Percentiles rank a stretch among this genome's conserved stretches.
Evolutionary conservation across 2,797 vertebrate genomes (phyloP).

Genomic region (Streptopelia turtur): DNA sequence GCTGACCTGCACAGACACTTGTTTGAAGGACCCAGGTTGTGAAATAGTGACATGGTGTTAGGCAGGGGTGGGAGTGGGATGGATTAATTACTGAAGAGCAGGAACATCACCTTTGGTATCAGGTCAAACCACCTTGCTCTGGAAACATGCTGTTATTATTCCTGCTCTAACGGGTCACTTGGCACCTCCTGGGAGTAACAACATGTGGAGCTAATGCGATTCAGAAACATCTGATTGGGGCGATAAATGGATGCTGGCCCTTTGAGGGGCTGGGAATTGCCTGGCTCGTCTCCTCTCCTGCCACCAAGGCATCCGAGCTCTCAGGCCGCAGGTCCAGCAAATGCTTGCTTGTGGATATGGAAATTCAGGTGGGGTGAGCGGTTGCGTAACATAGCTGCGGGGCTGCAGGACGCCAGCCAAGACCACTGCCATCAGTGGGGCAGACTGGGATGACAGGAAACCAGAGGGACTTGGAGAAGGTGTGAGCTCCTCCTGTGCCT

Average conservation of each 20-base stretch:
- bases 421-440: rapidly evolving
- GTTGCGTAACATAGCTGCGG: not conserved
- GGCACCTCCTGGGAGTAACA: not conserved
- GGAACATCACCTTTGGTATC: not conserved
- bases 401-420: not conserved
- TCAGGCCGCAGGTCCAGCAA: rapidly evolving
- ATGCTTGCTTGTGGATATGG: not conserved
- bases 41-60: not conserved
- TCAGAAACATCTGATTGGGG: not conserved
- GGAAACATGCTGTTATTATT: constrained; percentile 10
- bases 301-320: not conserved
- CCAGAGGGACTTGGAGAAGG: not conserved
- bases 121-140: not conserved
- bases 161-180: constrained; percentile 12
- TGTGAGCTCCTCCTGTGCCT: not conserved
- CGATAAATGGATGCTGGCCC: not conserved
- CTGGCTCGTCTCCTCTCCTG: not conserved
- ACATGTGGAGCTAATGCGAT: not conserved
- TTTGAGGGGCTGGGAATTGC: rapidly evolving
- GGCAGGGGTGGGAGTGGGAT: not conserved
- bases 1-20: not conserved
- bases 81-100: constrained; percentile 40
- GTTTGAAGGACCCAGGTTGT: not conserved
- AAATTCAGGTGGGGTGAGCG: not conserved
- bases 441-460: not conserved